Evolutionary conservation across 64 coral and sea anemone genomes (phyloP).

Genomic region (Astreopora myriophthalma): DNA sequence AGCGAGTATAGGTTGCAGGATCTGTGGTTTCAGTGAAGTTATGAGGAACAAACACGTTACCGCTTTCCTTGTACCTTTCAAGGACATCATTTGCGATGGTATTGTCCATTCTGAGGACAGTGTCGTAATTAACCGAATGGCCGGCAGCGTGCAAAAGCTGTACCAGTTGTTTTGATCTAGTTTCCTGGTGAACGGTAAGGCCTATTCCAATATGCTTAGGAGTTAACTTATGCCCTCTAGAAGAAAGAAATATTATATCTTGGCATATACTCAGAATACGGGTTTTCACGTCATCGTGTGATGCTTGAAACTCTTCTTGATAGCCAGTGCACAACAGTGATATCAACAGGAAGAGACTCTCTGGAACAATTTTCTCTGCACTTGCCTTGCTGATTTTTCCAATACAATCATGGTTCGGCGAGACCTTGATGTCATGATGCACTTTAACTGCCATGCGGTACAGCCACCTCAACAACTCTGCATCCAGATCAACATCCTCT

Average conservation of each 20-base stretch:
- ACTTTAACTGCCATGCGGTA: constrained; percentile 64
- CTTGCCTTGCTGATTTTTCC: not conserved
- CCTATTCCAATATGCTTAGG: constrained; percentile 66
- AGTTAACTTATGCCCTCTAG: constrained; percentile 10
- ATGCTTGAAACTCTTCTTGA: constrained; percentile 12
- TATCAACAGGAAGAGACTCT: constrained; percentile 59
- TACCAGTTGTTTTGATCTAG: constrained; percentile 58
- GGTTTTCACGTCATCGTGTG: constrained; percentile 37
- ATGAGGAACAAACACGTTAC: constrained; percentile 35
- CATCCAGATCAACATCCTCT: constrained; percentile 59
- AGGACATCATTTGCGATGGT: constrained; percentile 31
- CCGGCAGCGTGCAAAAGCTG: constrained; percentile 43
- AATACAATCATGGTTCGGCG: not conserved
- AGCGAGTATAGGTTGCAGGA: not conserved
- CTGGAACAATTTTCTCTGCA: constrained; percentile 50
- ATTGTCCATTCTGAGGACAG: constrained; percentile 29
- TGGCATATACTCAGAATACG: constrained; percentile 48
- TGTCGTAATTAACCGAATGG: constrained; percentile 34
- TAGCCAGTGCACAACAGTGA: constrained; percentile 47
- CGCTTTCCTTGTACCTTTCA: constrained; percentile 19
- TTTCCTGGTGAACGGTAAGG: constrained; percentile 62
- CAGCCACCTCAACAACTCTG: constrained; percentile 30
- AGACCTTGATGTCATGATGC: constrained; percentile 67
- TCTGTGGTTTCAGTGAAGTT: not conserved
- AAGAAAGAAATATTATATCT: constrained; percentile 1